Evolutionary conservation across 2,888 invertebrate species (phyloP).

Genomic region (Rhyacophila evoluta): DNA sequence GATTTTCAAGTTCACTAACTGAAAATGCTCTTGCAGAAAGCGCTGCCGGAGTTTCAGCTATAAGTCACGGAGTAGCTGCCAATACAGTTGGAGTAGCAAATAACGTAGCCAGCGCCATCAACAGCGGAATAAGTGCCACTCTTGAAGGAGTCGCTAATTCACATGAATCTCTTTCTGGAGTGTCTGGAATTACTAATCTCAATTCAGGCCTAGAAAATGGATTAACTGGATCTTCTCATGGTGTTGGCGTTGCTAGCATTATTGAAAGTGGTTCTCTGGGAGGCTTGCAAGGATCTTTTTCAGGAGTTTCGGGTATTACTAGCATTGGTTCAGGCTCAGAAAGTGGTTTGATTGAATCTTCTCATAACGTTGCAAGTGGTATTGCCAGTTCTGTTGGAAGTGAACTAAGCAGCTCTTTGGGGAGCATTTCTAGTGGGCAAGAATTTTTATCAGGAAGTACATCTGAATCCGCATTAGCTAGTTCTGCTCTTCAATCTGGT

Average conservation of each 20-base stretch:
- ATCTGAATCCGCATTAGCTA: too few species aligned
- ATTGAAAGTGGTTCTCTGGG: background rate
- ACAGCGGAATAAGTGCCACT: background rate
- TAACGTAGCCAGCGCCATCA: background rate
- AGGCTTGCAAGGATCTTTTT: too few species aligned
- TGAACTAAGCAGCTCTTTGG: background rate
- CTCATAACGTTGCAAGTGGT: background rate
- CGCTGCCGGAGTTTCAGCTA: too few species aligned
- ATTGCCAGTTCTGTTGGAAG: background rate
- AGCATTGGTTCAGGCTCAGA: background rate
- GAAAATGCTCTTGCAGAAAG: background rate
- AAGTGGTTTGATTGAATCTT: background rate
- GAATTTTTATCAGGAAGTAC: too few species aligned
- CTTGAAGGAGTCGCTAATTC: background rate
- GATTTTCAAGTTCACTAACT: background rate
- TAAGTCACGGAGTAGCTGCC: background rate
- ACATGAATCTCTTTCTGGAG: background rate
- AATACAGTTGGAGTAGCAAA: background rate
- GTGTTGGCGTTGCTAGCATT: background rate
- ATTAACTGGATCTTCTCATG: background rate
- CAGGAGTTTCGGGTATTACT: too few species aligned
- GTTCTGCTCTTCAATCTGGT: too few species aligned
- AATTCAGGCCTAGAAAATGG: too few species aligned
- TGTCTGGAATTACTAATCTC: background rate
- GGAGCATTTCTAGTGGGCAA: too few species aligned